Conservation (phyloP, 2,888 invertebrate genomes). For the Ormyrus labotus region DNA sequence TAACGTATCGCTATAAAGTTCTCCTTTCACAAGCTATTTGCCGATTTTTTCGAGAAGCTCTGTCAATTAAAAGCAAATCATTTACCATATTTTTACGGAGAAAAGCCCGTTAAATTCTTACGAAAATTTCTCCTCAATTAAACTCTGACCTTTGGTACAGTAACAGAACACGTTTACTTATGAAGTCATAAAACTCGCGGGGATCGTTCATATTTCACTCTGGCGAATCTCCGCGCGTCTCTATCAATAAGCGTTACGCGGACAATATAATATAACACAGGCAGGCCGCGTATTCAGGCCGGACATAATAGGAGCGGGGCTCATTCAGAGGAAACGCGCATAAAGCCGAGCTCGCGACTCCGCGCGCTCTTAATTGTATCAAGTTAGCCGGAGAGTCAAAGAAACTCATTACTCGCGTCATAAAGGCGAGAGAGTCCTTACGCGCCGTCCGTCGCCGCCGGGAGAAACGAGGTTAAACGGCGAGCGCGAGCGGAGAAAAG, state of each 20-base stretch:
- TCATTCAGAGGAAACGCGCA: neutral
- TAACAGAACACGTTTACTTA: neutral
- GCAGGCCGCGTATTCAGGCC: neutral
- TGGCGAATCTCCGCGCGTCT: too few relatives aligned
- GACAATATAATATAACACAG: too few relatives aligned
- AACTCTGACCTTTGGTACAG: too few relatives aligned
- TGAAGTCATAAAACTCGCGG: too few relatives aligned
- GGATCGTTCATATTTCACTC: too few relatives aligned
- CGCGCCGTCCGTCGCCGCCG: neutral
- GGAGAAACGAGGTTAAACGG: constrained; percentile 25
- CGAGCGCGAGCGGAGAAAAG: neutral
- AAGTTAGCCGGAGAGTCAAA: neutral
- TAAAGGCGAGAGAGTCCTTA: constrained; percentile 16
- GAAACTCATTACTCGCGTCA: constrained; percentile 31
- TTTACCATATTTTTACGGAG: too few relatives aligned
- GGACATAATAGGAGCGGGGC: constrained; percentile 29
- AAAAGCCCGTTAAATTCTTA: too few relatives aligned
- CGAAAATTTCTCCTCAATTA: too few relatives aligned
- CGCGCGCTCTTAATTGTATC: constrained; percentile 35
- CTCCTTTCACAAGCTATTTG: too few relatives aligned
- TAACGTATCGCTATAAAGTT: too few relatives aligned
- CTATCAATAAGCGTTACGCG: too few relatives aligned
- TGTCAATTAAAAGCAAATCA: neutral
- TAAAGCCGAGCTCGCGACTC: neutral
- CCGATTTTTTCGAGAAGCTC: neutral